Percentiles rank a stretch among this genome's conserved stretches.
phyloP scores from a whole-genome alignment of 2,797 vertebrate species.

The Pogonophryne albipinna region DNA sequence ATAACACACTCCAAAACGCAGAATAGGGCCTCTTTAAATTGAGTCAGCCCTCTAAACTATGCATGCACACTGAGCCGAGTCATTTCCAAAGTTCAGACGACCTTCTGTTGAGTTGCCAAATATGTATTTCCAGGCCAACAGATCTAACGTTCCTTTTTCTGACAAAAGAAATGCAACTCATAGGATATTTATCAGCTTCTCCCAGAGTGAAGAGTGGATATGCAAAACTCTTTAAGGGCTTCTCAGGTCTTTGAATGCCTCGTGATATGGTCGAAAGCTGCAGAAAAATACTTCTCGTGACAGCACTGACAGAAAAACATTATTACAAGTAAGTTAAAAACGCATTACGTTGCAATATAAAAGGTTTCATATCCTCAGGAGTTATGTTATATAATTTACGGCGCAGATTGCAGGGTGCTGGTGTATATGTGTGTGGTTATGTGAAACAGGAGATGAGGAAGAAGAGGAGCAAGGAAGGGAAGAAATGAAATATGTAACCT shows the following conservation, averaged over 20 bases:
- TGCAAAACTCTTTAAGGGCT: neutral
- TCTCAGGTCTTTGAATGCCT: neutral
- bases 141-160: neutral
- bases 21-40: too few relatives aligned
- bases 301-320: neutral
- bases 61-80: too few relatives aligned
- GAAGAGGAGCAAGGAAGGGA: slow-evolving; percentile 24
- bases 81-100: too few relatives aligned
- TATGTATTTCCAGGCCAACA: neutral
- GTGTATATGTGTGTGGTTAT: neutral
- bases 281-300: neutral
- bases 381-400: neutral
- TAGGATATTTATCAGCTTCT: neutral
- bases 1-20: too few relatives aligned
- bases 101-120: too few relatives aligned
- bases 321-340: neutral
- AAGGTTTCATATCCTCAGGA: neutral
- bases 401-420: neutral
- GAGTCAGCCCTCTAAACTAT: too few relatives aligned
- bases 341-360: neutral
- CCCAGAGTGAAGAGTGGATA: neutral
- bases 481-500: slow-evolving; percentile 48
- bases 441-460: slow-evolving; percentile 51
- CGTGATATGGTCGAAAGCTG: neutral
- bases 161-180: neutral